Percentiles rank a stretch among this genome's conserved stretches.
Evolutionary conservation across 64 coral and sea anemone genomes (phyloP).

Genomic region (Orbicella faveolata): DNA sequence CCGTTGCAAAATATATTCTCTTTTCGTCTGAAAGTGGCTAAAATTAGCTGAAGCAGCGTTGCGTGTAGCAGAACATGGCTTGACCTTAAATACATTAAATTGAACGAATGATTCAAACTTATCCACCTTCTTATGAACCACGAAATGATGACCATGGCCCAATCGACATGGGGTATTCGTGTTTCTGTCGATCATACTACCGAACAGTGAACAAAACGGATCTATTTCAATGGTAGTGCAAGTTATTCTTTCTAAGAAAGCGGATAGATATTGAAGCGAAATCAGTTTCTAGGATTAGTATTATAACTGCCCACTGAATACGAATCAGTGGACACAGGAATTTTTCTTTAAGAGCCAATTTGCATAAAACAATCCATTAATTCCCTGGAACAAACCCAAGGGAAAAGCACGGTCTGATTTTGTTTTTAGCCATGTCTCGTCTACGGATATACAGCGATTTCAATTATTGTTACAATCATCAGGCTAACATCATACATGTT

Average conservation of each 20-base stretch:
- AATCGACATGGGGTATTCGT: not conserved
- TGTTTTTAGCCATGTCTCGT: too few relatives aligned
- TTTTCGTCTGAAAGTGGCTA: conserved; percentile 2
- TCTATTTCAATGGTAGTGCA: not conserved
- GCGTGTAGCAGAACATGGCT: not conserved
- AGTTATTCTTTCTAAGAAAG: conserved; percentile 29
- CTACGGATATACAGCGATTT: too few relatives aligned
- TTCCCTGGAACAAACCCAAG: not conserved
- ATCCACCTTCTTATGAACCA: not conserved
- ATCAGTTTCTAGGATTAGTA: not conserved
- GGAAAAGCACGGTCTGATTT: not conserved
- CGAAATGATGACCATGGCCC: not conserved
- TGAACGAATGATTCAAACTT: conserved; percentile 14
- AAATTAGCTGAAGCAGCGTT: not conserved
- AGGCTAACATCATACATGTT: too few relatives aligned
- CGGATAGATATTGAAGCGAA: not conserved
- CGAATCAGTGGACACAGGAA: not conserved
- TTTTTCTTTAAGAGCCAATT: conserved; percentile 1
- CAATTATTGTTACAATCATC: too few relatives aligned
- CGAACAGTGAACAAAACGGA: not conserved
- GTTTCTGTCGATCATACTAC: not conserved
- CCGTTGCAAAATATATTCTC: not conserved
- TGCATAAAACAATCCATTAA: not conserved
- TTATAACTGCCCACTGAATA: not conserved
- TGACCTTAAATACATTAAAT: not conserved